Evolutionary conservation across 2,113 vertebrate genomes (phyloP), one percentile per base, ranked within the genome.

Genomic region (Amia ocellicauda): DNA sequence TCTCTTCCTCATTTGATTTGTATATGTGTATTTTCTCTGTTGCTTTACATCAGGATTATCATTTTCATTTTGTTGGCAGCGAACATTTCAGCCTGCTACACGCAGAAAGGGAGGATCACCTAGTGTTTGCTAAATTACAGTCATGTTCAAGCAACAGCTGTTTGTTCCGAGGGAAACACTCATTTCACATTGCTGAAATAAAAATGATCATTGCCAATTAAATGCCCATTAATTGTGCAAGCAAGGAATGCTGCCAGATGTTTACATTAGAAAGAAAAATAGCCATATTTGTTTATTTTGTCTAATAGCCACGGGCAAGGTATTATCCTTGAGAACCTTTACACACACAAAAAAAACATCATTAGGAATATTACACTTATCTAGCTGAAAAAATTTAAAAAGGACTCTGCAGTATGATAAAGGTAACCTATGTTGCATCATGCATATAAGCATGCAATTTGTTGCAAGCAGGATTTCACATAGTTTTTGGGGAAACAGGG

Each of bases 131-230:
- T 87, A 83, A 89, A 86, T 86, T 89, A 84, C 89, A 88, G 88
- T 89, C 88, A 93, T 90, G 89, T 91, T 93, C 74, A 81, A 87
- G 81, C 81, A 93, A 92, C 95, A 98, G 90, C 93, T 96, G 95
- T 90, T 92, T 95, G 79, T 92, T 93, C 88, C 85, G 86, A 81
- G 85, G 89, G 90, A 91, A 93, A 92, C 89, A 90, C 86, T 89
- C 82, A 78, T 86, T 91, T 93, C 90, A 88, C 85, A 92, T 89
- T 92, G 87, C 86, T 86, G 90, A 91, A 93, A 91, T 95, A 94
- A 95, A 90, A 95, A 92, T 89, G 85, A 97, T 97, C 89, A 97
- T 96, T 91, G 88, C 89, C 94, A 97, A 95, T 97, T 97, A 97
- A 93, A 92, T 94, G 92, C 87, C 92, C 90, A 93, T 97, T 96